Evolutionary conservation across 1,140 invertebrate genomes (phyloP), one percentile per base, ranked within the genome.

Genomic region (Steinernema khuongi): DNA sequence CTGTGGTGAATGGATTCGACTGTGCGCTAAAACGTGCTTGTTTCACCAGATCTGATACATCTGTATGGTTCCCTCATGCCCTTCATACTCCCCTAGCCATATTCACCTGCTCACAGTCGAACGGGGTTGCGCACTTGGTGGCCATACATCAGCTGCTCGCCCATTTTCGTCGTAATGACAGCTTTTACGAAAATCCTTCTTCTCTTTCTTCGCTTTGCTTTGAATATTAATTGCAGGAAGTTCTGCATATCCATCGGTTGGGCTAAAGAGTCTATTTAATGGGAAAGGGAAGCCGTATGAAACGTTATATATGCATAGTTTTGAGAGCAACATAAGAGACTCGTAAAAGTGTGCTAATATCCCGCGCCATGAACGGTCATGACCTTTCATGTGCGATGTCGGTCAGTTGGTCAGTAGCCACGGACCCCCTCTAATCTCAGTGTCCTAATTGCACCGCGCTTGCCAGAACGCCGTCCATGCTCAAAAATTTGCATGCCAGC

Each of bases 41-140:
- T n/a, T 41, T 41, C n/a, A 41, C 7, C n/a, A 7, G 36, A 41
- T 41, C 36, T 41, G 7, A 41, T 41, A 11, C n/a, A 11, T 41
- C 36, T n/a, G n/a, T 7, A 41, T n/a, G n/a, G n/a, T n/a, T n/a
- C n/a, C n/a, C n/a, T n/a, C n/a, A n/a, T n/a, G n/a, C n/a, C n/a
- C n/a, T n/a, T n/a, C n/a, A n/a, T n/a, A n/a, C n/a, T n/a, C n/a
- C n/a, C n/a, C n/a, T n/a, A n/a, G n/a, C n/a, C n/a, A n/a, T n/a
- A n/a, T n/a, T n/a, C 50, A 60, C 50, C 50, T 60, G 50, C 50
- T 60, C 50, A 60, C 50, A 22, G 50, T 60, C 50, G 50, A 60
- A n/a, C 50, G 50, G 4, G 50, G 50, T 60, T 26, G 50, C 50
- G 50, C 50, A 26, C 50, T 60, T 4, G 50, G 11, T 22, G 50